Evolutionary conservation across 1,140 invertebrate species (phyloP).

Genomic region (Leptonema lineaticorne): DNA sequence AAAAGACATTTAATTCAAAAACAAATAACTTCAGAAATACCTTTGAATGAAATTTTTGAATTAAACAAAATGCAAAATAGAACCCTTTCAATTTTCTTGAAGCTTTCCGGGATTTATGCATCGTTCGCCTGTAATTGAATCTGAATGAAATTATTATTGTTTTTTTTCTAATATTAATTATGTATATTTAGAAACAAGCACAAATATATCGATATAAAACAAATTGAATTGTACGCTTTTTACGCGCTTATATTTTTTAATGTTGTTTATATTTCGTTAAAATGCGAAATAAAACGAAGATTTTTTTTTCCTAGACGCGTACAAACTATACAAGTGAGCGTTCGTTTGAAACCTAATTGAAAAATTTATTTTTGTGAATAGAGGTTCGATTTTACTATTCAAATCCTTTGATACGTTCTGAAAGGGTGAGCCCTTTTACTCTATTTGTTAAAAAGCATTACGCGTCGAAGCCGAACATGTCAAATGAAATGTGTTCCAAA

Average conservation of each 20-base stretch:
- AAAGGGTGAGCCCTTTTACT: not conserved
- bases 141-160: constrained; percentile 12
- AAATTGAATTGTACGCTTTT: too few relatives aligned
- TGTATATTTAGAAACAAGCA: too few relatives aligned
- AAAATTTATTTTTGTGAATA: constrained; percentile 3
- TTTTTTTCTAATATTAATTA: not conserved
- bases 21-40: not conserved
- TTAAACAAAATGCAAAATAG: not conserved
- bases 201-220: too few relatives aligned
- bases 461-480: constrained; percentile 1
- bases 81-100: constrained; percentile 10
- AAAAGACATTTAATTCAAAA: not conserved
- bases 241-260: too few relatives aligned
- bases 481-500: constrained; percentile 13
- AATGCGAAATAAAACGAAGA: too few relatives aligned
- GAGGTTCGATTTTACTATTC: not conserved
- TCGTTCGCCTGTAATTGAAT: not conserved
- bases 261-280: constrained; percentile 12
- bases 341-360: not conserved
- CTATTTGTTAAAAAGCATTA: not conserved
- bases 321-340: too few relatives aligned
- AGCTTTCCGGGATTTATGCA: not conserved
- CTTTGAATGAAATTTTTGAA: not conserved
- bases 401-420: not conserved
- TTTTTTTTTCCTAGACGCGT: too few relatives aligned